Percentiles rank a stretch among this genome's conserved stretches.
These are phyloP conservation scores for Phallusia fumigata DNA, from an alignment of 23 tunicate species.

Conservation along the genomic window DNA sequence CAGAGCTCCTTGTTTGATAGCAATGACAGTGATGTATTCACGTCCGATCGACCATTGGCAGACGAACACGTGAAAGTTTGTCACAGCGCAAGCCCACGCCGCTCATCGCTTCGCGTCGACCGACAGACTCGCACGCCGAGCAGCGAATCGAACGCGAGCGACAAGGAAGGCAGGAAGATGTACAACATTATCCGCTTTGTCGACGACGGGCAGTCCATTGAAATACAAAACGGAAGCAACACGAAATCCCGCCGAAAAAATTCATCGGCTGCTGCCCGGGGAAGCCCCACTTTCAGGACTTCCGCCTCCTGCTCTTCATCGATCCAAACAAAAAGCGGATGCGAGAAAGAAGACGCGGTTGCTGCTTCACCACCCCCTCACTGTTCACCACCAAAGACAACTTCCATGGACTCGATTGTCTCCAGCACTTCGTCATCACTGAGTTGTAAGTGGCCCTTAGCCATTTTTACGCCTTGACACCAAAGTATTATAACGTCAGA, in stretches of 20 bases:
- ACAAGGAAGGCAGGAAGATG: not conserved
- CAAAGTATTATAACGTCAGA: no score
- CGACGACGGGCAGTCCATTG: slow-evolving; percentile 5
- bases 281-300: not conserved
- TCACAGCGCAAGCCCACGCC: not conserved
- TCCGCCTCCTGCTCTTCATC: not conserved
- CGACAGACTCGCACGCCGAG: not conserved
- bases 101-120: not conserved
- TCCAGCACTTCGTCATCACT: slow-evolving; percentile 1
- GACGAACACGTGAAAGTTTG: not conserved
- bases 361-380: not conserved
- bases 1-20: not conserved
- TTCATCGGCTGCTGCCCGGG: not conserved
- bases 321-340: not conserved
- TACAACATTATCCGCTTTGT: slow-evolving; percentile 1
- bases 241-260: no score
- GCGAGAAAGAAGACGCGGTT: not conserved
- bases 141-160: not conserved
- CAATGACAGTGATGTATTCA: slow-evolving; percentile 1
- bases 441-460: not conserved
- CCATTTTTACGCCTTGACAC: no score
- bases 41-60: not conserved
- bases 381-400: not conserved
- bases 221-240: not conserved
- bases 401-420: not conserved